Conservation (phyloP, 2,113 vertebrate species). For the Neogale vison region DNA sequence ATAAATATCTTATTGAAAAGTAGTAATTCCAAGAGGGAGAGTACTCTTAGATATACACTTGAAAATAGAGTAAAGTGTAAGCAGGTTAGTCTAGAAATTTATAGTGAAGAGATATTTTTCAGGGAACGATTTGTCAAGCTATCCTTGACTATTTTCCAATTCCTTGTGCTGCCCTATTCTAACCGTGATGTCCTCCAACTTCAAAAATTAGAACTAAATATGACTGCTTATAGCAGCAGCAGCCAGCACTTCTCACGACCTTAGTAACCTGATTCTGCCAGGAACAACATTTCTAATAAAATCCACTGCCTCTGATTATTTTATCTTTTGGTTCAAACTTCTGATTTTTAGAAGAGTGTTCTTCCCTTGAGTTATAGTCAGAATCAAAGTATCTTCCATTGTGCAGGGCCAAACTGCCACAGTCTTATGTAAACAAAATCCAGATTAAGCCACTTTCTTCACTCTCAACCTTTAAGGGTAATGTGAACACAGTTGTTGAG, state of each 20-base stretch:
- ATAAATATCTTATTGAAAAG: conserved; percentile 59
- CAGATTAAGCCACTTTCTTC: not conserved
- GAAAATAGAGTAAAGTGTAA: not conserved
- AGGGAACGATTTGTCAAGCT: not conserved
- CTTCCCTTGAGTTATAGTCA: not conserved
- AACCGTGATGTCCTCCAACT: not conserved
- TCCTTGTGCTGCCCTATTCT: not conserved
- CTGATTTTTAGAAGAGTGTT: not conserved
- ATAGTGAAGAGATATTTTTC: not conserved
- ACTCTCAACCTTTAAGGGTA: not conserved
- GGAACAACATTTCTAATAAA: not conserved
- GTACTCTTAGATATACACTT: not conserved
- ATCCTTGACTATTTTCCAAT: not conserved
- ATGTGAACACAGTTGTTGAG: not conserved
- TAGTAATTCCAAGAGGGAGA: not conserved
- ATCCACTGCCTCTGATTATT: not conserved
- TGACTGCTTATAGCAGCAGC: not conserved
- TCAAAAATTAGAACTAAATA: not conserved
- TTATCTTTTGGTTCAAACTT: not conserved
- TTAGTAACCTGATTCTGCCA: not conserved
- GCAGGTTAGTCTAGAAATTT: not conserved
- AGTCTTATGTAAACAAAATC: not conserved
- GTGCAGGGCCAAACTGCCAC: not conserved
- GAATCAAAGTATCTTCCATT: not conserved
- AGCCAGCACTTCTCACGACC: not conserved